Percentiles rank a stretch among this genome's conserved stretches.
Evolutionary conservation across 2,888 invertebrate genomes (phyloP).

Genomic region (Serrognathus titanus): DNA sequence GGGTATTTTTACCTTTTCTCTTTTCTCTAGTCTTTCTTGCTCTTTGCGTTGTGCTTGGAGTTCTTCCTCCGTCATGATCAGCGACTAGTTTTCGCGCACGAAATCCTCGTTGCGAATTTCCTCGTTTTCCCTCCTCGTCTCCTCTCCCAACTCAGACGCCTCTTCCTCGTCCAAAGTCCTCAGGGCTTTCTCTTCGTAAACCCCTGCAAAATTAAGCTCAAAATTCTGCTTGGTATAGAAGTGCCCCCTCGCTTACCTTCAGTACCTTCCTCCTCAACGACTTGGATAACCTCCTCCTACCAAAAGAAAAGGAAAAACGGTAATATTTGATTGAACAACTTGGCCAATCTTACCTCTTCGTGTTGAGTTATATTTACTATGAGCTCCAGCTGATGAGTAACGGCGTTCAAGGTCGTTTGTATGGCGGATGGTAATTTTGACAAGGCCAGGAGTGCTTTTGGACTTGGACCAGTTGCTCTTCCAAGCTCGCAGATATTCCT

Average conservation of each 20-base stretch:
- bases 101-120: conserved; percentile 23
- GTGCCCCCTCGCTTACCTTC: too few species aligned
- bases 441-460: conserved; percentile 66
- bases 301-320: neutral
- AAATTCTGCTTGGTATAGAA: too few species aligned
- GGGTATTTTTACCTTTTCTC: conserved; percentile 36
- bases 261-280: too few species aligned
- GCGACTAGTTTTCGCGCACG: conserved; percentile 7
- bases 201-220: conserved; percentile 10
- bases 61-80: conserved; percentile 33
- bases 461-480: conserved; percentile 69
- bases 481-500: conserved; percentile 59
- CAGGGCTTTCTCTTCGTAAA: conserved; percentile 28
- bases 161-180: conserved; percentile 13
- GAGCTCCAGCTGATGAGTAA: conserved; percentile 61
- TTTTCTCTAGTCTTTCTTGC: conserved; percentile 36
- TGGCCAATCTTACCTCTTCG: conserved; percentile 8
- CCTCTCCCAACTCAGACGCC: conserved; percentile 8
- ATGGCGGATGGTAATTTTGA: conserved; percentile 72
- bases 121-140: conserved; percentile 13
- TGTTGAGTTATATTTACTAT: conserved; percentile 51
- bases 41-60: conserved; percentile 23
- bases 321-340: too few species aligned
- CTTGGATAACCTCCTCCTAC: neutral
- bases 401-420: conserved; percentile 65